Evolutionary conservation across 2,113 vertebrate species (phyloP).

Genomic region (Butastur rufipennis): DNA sequence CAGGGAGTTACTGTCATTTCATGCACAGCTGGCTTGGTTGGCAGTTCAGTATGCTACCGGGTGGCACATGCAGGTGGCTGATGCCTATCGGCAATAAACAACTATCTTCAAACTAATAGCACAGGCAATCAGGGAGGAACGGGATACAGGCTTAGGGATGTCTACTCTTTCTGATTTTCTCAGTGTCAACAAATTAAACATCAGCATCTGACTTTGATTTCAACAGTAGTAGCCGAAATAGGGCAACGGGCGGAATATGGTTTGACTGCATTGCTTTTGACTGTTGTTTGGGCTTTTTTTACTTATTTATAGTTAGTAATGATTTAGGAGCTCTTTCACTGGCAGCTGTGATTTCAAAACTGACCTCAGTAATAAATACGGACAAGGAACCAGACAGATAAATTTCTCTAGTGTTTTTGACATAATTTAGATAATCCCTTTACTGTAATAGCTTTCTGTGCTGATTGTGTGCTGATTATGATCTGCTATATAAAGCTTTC

Average conservation of each 20-base stretch:
- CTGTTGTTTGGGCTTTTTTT: not conserved
- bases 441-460: not conserved
- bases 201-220: not conserved
- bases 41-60: not conserved
- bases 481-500: not conserved
- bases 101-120: not conserved
- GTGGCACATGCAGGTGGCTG: not conserved
- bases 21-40: not conserved
- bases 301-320: slow-evolving; percentile 4
- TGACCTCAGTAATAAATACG: not conserved
- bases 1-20: not conserved
- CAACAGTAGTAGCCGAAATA: not conserved
- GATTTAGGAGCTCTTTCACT: not conserved
- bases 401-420: not conserved
- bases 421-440: not conserved
- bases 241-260: not conserved
- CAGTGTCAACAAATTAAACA: not conserved
- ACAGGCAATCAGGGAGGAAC: not conserved
- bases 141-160: not conserved
- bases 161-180: not conserved
- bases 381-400: not conserved
- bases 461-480: not conserved
- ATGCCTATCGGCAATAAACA: not conserved
- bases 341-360: not conserved
- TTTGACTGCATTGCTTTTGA: not conserved